Base-by-base conservation (phyloP, 2,113 vertebrate genomes). In the Gorsachius goisagi region DNA sequence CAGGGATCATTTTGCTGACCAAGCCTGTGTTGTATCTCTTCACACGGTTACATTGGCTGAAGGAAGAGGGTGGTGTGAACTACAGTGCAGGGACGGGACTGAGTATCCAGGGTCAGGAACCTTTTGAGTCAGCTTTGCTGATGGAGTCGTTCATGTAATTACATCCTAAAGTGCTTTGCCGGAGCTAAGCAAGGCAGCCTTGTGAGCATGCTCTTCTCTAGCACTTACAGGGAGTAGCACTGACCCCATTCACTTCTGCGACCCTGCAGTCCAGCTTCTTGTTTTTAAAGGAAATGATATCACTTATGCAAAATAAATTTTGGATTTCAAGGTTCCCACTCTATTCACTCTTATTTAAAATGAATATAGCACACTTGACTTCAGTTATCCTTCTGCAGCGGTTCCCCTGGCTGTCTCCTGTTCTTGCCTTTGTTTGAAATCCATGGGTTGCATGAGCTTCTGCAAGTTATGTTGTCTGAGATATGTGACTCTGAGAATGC, bases 81-180 rank as follows among this genome's bases (percentile, higher is more conserved):
- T 91, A 39, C 71, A 39, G 81, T 37, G 53, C 81, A 66, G 91
- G 66, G 87, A 94, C 4, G 20, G 74, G 89, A 85, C 96, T 91
- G 94, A 94, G 75, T 82, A 88, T 93, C 49, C 87, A 96, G 93
- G 95, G 96, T 97, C 96, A 96, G 88, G 85, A 94, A 96, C 95
- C 95, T 97, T 96, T 94, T 16, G 19, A 96, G 94, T 96, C 96
- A 96, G 96, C 91, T 95, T 94, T 94, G 91, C 96, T 96, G 96
- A 96, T 96, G 95, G 95, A 96, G 94, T 97, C 21, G 35, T 96
- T 97, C 96, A 91, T 97, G 95, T 96, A 97, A 97, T 97, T 97
- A 96, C 89, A 91, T 91, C 66, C 87, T 95, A 94, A 97, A 97
- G 96, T 95, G 95, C 96, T 89, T 82, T 95, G 74, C 87, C 1